A percentile compares a stretch with the other conserved stretches of the same genome.
Evolutionary conservation across 1,140 invertebrate species (phyloP).

Genomic region (Drosophila insularis): DNA sequence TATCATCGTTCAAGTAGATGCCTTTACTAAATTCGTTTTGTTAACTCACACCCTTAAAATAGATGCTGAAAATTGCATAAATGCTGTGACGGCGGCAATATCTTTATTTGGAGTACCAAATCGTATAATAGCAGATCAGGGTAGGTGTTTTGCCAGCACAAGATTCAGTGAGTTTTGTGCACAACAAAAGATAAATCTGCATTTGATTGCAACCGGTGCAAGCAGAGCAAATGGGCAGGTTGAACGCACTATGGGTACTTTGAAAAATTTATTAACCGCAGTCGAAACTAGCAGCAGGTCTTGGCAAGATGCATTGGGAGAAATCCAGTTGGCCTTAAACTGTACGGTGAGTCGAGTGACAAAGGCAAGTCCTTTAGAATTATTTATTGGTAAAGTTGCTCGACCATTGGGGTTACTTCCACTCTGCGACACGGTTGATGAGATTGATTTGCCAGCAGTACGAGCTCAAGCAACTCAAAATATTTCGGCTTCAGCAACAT

Average conservation of each 20-base stretch:
- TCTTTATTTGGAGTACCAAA: too few relatives aligned
- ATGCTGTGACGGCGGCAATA: too few relatives aligned
- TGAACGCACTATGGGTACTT: neutral
- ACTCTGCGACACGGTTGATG: neutral
- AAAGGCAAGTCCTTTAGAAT: too few relatives aligned
- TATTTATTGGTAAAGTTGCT: too few relatives aligned
- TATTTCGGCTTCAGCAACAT: constrained; percentile 22
- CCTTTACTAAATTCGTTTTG: neutral
- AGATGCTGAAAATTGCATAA: neutral
- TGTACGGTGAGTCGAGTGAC: too few relatives aligned
- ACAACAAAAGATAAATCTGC: constrained; percentile 2
- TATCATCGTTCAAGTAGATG: constrained; percentile 2
- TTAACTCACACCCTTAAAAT: constrained; percentile 1
- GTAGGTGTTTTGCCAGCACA: too few relatives aligned
- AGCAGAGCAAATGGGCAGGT: constrained; percentile 1
- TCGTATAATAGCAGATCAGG: too few relatives aligned
- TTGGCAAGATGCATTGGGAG: constrained; percentile 1
- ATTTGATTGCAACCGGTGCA: constrained; percentile 1
- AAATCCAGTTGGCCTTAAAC: neutral
- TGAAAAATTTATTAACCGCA: constrained; percentile 3
- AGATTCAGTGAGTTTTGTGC: too few relatives aligned
- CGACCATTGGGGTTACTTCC: too few relatives aligned
- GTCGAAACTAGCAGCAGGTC: constrained; percentile 1
- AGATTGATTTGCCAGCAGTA: constrained; percentile 2
- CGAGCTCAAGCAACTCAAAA: constrained; percentile 10